Evolutionary conservation across 2,888 invertebrate genomes (phyloP).

Genomic region (Dendrolimus pini): DNA sequence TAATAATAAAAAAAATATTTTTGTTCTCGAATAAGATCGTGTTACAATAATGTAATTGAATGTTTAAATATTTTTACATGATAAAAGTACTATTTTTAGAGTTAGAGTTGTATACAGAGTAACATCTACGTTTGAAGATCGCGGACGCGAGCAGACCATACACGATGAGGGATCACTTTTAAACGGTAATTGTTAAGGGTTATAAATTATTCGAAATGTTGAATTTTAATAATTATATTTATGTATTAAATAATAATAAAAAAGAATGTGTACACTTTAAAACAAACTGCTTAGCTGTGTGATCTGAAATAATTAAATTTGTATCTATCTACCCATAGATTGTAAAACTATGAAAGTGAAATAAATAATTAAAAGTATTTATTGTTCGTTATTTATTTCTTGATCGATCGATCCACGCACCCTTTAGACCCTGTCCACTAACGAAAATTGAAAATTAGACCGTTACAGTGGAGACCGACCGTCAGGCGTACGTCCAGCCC

Average conservation of each 20-base stretch:
- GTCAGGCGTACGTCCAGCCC: too few species aligned
- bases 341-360: constrained; percentile 69
- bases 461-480: too few species aligned
- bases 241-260: constrained; percentile 62
- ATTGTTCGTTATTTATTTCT: constrained; percentile 56
- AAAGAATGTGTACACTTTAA: constrained; percentile 53
- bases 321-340: constrained; percentile 69
- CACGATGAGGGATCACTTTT: constrained; percentile 64
- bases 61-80: constrained; percentile 65
- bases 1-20: constrained; percentile 49
- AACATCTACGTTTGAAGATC: constrained; percentile 52
- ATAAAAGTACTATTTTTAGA: constrained; percentile 49
- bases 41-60: constrained; percentile 62
- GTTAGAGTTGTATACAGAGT: constrained; percentile 42
- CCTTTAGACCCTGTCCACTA: too few species aligned
- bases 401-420: background rate
- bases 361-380: constrained; percentile 65
- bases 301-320: constrained; percentile 69
- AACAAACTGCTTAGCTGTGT: constrained; percentile 70
- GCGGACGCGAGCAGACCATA: constrained; percentile 42
- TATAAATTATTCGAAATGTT: constrained; percentile 59
- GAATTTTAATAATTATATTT: constrained; percentile 3
- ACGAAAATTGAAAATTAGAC: too few species aligned
- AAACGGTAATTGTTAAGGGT: constrained; percentile 63
- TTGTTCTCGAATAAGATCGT: constrained; percentile 64